These are phyloP conservation scores for Squalus acanthias DNA, from an alignment of 2,797 vertebrate species.

Conservation along the genomic window DNA sequence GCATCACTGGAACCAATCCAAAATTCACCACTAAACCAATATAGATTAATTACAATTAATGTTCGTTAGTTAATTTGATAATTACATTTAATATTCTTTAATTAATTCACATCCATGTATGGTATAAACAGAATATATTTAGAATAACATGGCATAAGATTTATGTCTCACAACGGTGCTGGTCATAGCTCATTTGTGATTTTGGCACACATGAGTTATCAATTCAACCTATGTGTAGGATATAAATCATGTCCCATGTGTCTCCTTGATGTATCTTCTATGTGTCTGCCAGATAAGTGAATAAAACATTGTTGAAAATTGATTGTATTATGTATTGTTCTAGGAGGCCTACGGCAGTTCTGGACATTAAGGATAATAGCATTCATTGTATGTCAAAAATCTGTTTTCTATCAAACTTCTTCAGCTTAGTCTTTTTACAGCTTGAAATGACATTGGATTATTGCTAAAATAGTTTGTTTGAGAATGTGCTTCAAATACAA, in stretches of 20 bases:
- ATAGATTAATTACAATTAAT: neutral
- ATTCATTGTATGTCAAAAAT: conserved; percentile 14
- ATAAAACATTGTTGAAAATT: neutral
- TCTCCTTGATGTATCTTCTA: neutral
- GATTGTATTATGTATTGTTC: neutral
- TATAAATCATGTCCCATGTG: neutral
- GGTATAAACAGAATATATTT: neutral
- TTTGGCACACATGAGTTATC: neutral
- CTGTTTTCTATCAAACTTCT: neutral
- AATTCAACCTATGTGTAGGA: neutral
- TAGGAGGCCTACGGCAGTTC: neutral
- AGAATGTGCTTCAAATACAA: neutral
- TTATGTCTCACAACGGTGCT: neutral
- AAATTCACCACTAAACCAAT: neutral
- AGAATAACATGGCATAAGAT: neutral
- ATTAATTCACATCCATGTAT: neutral
- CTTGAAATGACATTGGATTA: neutral
- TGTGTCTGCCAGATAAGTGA: neutral
- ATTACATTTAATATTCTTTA: neutral
- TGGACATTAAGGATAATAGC: neutral
- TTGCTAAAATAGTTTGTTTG: neutral
- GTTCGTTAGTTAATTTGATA: neutral
- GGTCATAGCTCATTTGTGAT: neutral
- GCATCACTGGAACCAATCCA: no score
- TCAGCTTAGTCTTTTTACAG: neutral